Evolutionary conservation across 2,797 vertebrate genomes (phyloP).

Genomic region (Gila robusta): DNA sequence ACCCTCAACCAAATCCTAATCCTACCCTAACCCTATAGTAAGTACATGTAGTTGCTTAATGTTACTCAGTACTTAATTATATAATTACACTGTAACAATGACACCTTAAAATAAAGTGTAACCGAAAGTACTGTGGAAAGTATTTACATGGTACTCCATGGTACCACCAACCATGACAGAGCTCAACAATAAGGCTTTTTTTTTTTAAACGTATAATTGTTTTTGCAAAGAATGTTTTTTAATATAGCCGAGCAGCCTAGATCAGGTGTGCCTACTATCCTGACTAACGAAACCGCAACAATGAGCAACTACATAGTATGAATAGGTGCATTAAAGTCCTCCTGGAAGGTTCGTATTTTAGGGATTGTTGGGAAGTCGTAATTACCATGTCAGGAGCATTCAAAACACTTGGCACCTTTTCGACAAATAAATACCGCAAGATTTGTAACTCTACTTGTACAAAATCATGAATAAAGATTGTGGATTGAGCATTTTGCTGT

Average conservation of each 20-base stretch:
- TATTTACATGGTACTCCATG: not conserved
- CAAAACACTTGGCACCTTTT: not conserved
- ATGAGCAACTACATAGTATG: not conserved
- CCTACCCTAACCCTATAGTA: too few relatives aligned
- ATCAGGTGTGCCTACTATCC: not conserved
- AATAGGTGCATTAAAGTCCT: not conserved
- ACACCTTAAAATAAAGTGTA: too few relatives aligned
- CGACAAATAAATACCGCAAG: not conserved
- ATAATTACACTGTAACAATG: too few relatives aligned
- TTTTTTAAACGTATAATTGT: not conserved
- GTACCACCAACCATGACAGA: not conserved
- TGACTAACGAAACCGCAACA: not conserved
- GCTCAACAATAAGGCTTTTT: not conserved
- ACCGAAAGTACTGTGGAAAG: not conserved
- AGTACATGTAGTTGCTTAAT: too few relatives aligned
- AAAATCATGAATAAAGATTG: not conserved
- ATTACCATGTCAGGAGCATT: not conserved
- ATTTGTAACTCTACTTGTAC: not conserved
- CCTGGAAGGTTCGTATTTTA: not conserved
- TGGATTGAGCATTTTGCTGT: not conserved
- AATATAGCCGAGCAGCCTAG: not conserved
- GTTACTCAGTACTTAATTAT: too few relatives aligned
- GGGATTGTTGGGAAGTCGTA: not conserved
- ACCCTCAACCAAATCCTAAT: too few relatives aligned
- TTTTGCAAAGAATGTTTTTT: not conserved